phyloP scores from a whole-genome alignment of 2,797 vertebrate species.

The Chelon auratus region DNA sequence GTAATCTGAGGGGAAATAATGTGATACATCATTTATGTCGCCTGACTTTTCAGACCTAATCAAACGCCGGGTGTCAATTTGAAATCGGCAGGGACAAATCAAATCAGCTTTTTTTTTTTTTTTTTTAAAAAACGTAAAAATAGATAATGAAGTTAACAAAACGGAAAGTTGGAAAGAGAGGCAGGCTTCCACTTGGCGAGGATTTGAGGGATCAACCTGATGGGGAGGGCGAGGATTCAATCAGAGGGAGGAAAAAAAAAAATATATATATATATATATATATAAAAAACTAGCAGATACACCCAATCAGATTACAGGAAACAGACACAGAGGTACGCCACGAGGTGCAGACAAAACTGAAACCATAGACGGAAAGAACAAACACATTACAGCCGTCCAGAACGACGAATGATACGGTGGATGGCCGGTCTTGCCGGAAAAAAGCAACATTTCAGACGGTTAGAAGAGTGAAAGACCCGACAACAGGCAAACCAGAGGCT shows the following conservation, averaged over 20 bases:
- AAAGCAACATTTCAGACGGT: constrained; percentile 54
- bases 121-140: background rate
- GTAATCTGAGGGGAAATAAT: constrained; percentile 35
- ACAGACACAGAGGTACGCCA: constrained; percentile 12
- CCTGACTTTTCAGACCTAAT: constrained; percentile 54
- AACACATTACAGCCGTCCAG: constrained; percentile 21
- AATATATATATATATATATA: no score
- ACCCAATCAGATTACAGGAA: constrained; percentile 18
- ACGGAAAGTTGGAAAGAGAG: constrained; percentile 6
- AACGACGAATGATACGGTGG: constrained; percentile 22
- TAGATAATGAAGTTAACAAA: constrained; percentile 28
- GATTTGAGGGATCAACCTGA: constrained; percentile 23
- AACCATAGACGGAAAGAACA: constrained; percentile 7
- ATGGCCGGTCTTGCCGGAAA: constrained; percentile 14
- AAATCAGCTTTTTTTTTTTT: background rate
- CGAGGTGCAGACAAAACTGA: constrained; percentile 27
- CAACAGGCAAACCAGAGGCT: constrained; percentile 51
- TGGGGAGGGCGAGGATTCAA: constrained; percentile 6
- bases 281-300: background rate
- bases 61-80: constrained; percentile 44
- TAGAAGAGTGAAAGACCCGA: constrained; percentile 45
- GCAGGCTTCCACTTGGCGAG: constrained; percentile 20
- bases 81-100: constrained; percentile 43
- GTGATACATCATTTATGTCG: constrained; percentile 57
- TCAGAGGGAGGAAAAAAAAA: background rate